Conservation (phyloP, 1,140 invertebrate genomes). For the Cyphomyrmex costatus region DNA sequence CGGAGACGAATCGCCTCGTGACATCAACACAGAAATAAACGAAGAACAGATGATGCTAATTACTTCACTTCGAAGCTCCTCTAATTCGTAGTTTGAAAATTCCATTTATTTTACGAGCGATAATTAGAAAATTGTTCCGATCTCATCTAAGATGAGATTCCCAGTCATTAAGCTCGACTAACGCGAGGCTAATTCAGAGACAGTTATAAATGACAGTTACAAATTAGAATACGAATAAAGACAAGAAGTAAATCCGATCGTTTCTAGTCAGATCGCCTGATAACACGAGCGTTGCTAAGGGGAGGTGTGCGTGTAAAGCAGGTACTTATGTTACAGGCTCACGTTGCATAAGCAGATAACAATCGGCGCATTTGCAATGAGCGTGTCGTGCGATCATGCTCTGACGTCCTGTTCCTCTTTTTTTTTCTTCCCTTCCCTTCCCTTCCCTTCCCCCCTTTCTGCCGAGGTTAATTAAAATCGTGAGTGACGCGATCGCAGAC, state of each 20-base stretch:
- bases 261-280: neutral
- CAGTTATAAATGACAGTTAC: neutral
- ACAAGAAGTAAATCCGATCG: neutral
- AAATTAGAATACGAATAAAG: neutral
- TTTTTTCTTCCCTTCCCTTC: neutral
- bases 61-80: no score
- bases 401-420: neutral
- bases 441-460: no score
- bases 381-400: neutral
- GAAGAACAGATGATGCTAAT: neutral
- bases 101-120: neutral
- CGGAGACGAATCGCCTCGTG: neutral
- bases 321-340: slow-evolving; percentile 34
- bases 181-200: neutral
- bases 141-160: neutral
- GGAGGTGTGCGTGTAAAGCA: slow-evolving; percentile 21
- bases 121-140: neutral
- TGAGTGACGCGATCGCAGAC: neutral
- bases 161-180: neutral
- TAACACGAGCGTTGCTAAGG: neutral
- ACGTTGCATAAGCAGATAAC: slow-evolving; percentile 53
- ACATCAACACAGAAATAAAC: neutral
- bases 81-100: neutral
- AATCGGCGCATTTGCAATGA: slow-evolving; percentile 1
- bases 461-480: neutral